Evolutionary conservation across 2,797 vertebrate genomes (phyloP), one percentile per base, ranked within the genome.

Genomic region (Danio tinwini): DNA sequence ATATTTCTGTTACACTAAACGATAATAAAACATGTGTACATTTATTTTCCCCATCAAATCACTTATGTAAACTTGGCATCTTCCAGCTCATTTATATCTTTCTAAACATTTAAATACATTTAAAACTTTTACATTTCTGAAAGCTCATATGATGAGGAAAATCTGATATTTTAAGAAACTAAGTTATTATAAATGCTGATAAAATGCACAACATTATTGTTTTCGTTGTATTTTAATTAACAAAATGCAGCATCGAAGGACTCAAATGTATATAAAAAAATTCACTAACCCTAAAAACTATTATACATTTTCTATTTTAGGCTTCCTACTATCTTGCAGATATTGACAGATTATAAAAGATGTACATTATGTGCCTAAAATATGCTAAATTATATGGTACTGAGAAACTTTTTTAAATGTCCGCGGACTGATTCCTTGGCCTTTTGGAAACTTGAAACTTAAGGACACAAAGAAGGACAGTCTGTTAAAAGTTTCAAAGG

Each of bases 401-500:
- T 39, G 10, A 53, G 37, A 53, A 17, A 53, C 70, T 16, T 29
- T n/a, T 17, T 9, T 7, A 13, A 29, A 59, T 7, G 56, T 37
- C 29, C 37, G 6, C 7, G 21, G 12, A 59, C 14, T 17, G 16
- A 21, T 9, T 1, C 17, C 13, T 45, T 2, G 7, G 6, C 42
- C 19, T 29, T 37, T 47, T 11, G 14, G 44, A 61, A 68, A 68
- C 42, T 68, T 58, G 50, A 63, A 16, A n/a, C 21, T 4, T 9
- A 17, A n/a, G 73, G 29, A n/a, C 12, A 49, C 14, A 39, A 62
- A 29, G 12, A 37, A 19, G 37, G 12, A 1, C 7, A 1, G 61
- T 53, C 19, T 58, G 40, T 45, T 76, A n/a, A 76, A 68, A 67
- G 4, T 56, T 76, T 76, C 2, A 76, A 44, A 56, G 11, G 17